Evolutionary conservation across 2,113 vertebrate species (phyloP).

Genomic region (Tinamus guttatus): DNA sequence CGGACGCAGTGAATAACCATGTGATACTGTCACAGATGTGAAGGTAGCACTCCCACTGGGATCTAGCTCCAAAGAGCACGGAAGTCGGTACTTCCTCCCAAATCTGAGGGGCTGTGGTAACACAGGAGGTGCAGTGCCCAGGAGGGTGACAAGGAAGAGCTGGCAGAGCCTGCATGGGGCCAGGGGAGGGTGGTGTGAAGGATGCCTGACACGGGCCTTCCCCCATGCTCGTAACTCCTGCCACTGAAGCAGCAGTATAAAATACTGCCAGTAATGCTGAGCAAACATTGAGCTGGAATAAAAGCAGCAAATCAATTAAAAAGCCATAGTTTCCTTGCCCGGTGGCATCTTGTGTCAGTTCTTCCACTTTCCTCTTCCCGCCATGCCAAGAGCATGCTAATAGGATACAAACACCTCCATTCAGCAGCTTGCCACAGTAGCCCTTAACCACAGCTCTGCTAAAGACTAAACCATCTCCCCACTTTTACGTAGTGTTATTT

Average conservation of each 20-base stretch:
- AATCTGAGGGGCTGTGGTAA: not conserved
- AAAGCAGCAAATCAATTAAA: not conserved
- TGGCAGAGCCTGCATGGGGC: no score
- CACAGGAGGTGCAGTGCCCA: no score
- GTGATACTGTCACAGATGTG: not conserved
- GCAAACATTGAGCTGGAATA: not conserved
- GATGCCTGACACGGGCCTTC: not conserved
- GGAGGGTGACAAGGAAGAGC: not conserved
- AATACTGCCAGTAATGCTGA: not conserved
- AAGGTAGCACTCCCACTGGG: not conserved
- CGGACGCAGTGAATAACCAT: not conserved
- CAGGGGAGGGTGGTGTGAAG: not conserved
- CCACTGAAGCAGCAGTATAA: not conserved
- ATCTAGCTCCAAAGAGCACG: not conserved
- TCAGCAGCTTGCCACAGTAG: not conserved
- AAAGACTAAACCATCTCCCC: not conserved
- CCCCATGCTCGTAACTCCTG: not conserved
- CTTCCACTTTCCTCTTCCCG: not conserved
- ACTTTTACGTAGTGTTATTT: not conserved
- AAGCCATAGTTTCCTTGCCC: not conserved
- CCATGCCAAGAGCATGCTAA: not conserved
- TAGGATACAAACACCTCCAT: not conserved
- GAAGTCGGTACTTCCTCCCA: not conserved
- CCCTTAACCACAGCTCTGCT: not conserved
- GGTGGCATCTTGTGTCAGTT: not conserved